Base-by-base conservation (phyloP, 2,113 vertebrate genomes). In the Chaetops frenatus region DNA sequence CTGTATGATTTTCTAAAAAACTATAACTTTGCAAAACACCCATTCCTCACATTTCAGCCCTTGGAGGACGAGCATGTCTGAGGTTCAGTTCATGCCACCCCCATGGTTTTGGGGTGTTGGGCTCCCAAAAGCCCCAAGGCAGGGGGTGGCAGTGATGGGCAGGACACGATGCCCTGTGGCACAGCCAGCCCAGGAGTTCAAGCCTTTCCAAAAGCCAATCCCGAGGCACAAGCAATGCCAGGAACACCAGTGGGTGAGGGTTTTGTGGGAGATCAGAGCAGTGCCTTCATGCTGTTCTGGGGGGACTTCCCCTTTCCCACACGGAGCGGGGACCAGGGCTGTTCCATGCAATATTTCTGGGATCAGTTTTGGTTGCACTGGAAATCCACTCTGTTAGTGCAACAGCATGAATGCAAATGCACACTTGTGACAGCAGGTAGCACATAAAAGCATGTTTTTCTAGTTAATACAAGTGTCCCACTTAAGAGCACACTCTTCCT, bases 271-370 rank as follows among this genome's bases (percentile, higher is more conserved):
- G 11, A 56, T 13, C 42, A 76, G 10, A 65, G 13, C 0, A 1
- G 7, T 33, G 21, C 24, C 29, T 51, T 65, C 28, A 12, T 21
- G 4, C 3, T 56, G 2, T 7, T 54, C 24, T 78, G 20, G 2
- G 35, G 9, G 14, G 4, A 40, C 7, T 73, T 83, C 40, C n/a
- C 6, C 20, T 69, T 70, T 82, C 31, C 25, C 51, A 60, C 24
- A 23, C 0, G 0, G 7, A 64, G 2, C 12, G 15, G 5, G 9
- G 8, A 44, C 13, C 4, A 0, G 11, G 16, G 45, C 10, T 66
- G 56, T 6, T 57, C 36, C n/a, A 15, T 1, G 31, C 54, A 45
- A 6, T 4, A 4, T 24, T 87, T 79, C 73, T 51, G 47, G 50
- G 51, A 58, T 79, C 45, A 18, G 10, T 42, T 79, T 67, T 3